phyloP scores from a whole-genome alignment of 1,140 invertebrate genomes.

The Drosophila mayri region DNA sequence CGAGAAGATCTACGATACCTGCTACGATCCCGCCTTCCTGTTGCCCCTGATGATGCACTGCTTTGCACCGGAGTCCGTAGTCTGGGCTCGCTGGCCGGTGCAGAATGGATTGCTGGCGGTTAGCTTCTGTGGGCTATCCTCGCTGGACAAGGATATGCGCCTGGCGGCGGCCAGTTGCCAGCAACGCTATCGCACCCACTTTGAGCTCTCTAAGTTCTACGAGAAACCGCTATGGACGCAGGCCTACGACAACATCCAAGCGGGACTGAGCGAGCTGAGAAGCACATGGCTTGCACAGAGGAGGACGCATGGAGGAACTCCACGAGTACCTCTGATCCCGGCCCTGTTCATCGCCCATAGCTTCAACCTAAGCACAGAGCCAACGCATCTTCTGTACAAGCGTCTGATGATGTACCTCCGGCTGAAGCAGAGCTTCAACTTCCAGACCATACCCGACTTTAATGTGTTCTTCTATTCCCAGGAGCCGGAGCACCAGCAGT shows the following conservation, averaged over 20 bases:
- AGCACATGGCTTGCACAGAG: conserved; percentile 72
- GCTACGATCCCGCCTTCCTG: conserved; percentile 90
- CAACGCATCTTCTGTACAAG: conserved; percentile 87
- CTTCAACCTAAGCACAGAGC: conserved; percentile 87
- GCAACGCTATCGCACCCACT: conserved; percentile 87
- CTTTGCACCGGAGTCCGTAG: conserved; percentile 86
- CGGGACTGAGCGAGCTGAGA: conserved; percentile 84
- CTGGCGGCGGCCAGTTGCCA: conserved; percentile 88
- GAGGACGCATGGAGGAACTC: conserved; percentile 76
- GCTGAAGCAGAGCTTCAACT: conserved; percentile 88
- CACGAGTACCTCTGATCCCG: conserved; percentile 87
- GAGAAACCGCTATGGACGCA: conserved; percentile 85
- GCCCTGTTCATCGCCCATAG: conserved; percentile 88
- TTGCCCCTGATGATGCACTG: conserved; percentile 88
- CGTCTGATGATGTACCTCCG: conserved; percentile 88
- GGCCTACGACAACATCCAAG: conserved; percentile 85
- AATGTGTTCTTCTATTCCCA: conserved; percentile 89
- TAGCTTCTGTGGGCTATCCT: conserved; percentile 87
- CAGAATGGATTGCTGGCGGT: conserved; percentile 88
- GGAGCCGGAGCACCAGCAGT: conserved; percentile 86
- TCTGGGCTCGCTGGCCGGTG: conserved; percentile 88
- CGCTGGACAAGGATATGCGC: conserved; percentile 86
- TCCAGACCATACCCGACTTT: conserved; percentile 90
- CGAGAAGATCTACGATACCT: conserved; percentile 67
- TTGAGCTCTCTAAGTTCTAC: conserved; percentile 83